Evolutionary conservation across 2,888 invertebrate genomes (phyloP).

Genomic region (Formica aserva): DNA sequence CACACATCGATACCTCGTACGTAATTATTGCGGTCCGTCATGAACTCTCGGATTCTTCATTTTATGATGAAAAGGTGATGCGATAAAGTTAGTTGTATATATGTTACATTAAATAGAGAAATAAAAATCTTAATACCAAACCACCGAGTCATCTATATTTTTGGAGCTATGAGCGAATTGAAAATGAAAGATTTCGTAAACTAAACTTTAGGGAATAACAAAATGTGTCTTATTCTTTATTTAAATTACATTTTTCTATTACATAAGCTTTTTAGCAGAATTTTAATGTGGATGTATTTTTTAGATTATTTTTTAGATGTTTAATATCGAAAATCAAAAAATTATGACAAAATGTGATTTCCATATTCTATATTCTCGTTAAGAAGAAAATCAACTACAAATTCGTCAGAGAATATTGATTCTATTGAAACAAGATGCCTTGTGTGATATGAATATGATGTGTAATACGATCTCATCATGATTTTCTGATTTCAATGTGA

Average conservation of each 20-base stretch:
- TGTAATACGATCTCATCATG: background rate
- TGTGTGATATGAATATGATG: background rate
- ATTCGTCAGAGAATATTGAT: background rate
- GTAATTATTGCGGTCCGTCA: slow-evolving; percentile 22
- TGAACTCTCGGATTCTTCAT: slow-evolving; percentile 38
- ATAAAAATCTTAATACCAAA: slow-evolving; percentile 11
- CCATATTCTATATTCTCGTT: background rate
- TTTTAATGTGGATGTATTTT: background rate
- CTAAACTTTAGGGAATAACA: background rate
- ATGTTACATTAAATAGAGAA: slow-evolving; percentile 9
- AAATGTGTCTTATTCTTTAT: background rate
- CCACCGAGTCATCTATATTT: background rate
- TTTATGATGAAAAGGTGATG: slow-evolving; percentile 40
- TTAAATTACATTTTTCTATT: background rate
- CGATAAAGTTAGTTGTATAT: slow-evolving; percentile 25
- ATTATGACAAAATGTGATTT: background rate
- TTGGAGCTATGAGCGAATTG: background rate
- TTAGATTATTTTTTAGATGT: background rate
- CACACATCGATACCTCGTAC: background rate
- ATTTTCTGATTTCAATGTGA: slow-evolving; percentile 4
- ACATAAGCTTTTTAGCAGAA: background rate
- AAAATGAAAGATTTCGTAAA: background rate
- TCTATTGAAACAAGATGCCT: background rate
- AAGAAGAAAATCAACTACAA: background rate
- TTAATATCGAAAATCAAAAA: background rate